These are phyloP conservation scores for Picathartes gymnocephalus DNA, from an alignment of 2,113 vertebrate species.

Conservation along the genomic window DNA sequence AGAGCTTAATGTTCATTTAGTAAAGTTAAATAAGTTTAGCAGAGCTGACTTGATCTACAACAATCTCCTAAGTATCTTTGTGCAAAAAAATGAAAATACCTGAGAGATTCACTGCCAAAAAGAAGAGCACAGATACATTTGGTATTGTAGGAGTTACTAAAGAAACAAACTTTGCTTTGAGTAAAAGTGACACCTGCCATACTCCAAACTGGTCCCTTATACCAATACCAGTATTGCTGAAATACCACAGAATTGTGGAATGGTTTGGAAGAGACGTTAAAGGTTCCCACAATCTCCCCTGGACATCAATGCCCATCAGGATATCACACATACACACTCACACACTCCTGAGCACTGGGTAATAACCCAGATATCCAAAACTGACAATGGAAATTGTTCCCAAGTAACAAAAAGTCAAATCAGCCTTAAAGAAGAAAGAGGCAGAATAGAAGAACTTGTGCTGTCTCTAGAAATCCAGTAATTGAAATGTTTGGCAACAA, in stretches of 20 bases:
- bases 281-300: background rate
- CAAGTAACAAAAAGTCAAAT: background rate
- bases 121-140: background rate
- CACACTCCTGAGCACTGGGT: accelerated
- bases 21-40: background rate
- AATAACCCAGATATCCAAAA: background rate
- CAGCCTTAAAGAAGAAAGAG: background rate
- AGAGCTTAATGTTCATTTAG: background rate
- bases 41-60: no score
- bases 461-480: background rate
- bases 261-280: background rate
- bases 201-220: background rate
- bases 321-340: accelerated
- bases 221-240: background rate
- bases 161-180: background rate
- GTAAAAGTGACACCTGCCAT: background rate
- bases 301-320: background rate
- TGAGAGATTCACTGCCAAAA: background rate
- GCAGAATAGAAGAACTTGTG: background rate
- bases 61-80: background rate
- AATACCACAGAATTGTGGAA: background rate
- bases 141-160: background rate
- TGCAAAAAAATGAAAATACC: background rate
- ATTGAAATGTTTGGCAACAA: background rate
- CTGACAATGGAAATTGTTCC: background rate